Base-by-base conservation (phyloP, 2,113 vertebrate genomes). In the Cephalopholis sonnerati region DNA sequence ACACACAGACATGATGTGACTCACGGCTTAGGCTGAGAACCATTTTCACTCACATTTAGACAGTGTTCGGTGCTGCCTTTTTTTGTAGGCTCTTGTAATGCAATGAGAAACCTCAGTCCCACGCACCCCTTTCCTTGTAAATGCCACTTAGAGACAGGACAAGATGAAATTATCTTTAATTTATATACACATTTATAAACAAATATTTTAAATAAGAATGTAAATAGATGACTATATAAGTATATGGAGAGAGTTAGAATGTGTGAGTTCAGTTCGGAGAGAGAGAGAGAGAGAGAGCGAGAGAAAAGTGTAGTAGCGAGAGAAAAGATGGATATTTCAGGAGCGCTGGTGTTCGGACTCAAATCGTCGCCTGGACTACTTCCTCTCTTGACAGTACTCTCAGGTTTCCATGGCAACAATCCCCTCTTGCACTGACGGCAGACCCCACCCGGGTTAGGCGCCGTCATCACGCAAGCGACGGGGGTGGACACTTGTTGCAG, bases 91-190 rank as follows among this genome's bases (percentile, higher is more conserved):
- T 92, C 87, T 91, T 93, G 79, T 91, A 93, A 91, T 93, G 93
- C 94, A 95, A 93, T 92, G 93, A 94, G 82, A 93, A 95, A 96
- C 95, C 95, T 96, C 94, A 96, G 88, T 94, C 94, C 94, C 93
- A 89, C 67, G 20, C 65, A 89, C 93, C 93, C 92, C 93, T 87
- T 89, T 91, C 93, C 92, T 94, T 93, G 90, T 92, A 93, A 93
- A 95, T 93, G 94, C 93, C 94, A 95, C 95, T 96, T 94, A 91
- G 89, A 90, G 66, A 89, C 88, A 93, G 79, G 82, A 88, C 68
- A 79, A 94, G 82, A 93, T 82, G 82, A 90, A 92, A 93, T 79
- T 77, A 92, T 93, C 83, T 95, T 94, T 95, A 94, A 94, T 94
- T 95, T 93, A 93, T 94, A 93, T 92, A 92, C 89, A 94, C 92